phyloP scores from a whole-genome alignment of 1,140 invertebrate genomes.

The Penaeus vannamei region DNA sequence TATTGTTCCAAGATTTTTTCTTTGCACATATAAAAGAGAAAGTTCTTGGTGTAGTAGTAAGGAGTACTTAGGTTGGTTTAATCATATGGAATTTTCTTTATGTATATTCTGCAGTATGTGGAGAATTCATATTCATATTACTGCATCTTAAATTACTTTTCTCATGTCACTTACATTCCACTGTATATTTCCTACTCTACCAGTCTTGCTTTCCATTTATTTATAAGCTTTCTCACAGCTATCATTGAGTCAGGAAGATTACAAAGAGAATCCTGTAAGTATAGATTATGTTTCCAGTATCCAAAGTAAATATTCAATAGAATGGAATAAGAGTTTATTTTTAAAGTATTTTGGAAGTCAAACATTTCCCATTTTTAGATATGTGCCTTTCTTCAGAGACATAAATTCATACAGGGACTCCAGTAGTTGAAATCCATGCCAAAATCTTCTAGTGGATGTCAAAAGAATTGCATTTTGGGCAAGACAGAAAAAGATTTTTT shows the following conservation, averaged over 20 bases:
- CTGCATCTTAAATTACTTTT: slow-evolving; percentile 43
- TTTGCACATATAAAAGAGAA: too few relatives aligned
- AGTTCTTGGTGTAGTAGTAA: too few relatives aligned
- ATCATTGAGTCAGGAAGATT: slow-evolving; percentile 47
- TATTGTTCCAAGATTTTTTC: too few relatives aligned
- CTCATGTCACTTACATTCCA: slow-evolving; percentile 63
- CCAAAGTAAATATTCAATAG: slow-evolving; percentile 58
- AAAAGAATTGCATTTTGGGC: slow-evolving; percentile 51
- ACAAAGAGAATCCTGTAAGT: slow-evolving; percentile 41
- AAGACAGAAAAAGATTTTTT: slow-evolving; percentile 36
- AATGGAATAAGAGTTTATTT: slow-evolving; percentile 60
- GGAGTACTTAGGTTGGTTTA: too few relatives aligned
- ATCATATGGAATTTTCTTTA: too few relatives aligned
- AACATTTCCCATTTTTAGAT: slow-evolving; percentile 63
- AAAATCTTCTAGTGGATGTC: slow-evolving; percentile 65
- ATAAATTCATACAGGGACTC: slow-evolving; percentile 65
- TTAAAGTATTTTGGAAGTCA: slow-evolving; percentile 54
- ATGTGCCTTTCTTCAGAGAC: slow-evolving; percentile 66
- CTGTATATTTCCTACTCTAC: slow-evolving; percentile 60
- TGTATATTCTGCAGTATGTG: too few relatives aligned
- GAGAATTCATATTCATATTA: slow-evolving; percentile 30
- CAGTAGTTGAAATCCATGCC: slow-evolving; percentile 65
- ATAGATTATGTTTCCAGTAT: slow-evolving; percentile 46
- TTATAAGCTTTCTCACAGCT: slow-evolving; percentile 39
- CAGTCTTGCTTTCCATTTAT: slow-evolving; percentile 41